Evolutionary conservation across 1,140 invertebrate species (phyloP).

Genomic region (Calephelis nemesis): DNA sequence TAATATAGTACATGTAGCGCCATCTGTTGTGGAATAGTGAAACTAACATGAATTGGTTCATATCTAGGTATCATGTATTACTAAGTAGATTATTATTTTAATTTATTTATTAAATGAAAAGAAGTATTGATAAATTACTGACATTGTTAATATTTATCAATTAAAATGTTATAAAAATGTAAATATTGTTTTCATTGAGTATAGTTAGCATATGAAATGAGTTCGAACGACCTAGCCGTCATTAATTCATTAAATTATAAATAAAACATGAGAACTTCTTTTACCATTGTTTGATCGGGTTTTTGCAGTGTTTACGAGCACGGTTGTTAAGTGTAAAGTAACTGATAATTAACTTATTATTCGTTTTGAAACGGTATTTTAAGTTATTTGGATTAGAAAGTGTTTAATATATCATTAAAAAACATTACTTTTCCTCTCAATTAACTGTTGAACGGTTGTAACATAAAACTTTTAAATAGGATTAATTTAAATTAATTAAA

Average conservation of each 20-base stretch:
- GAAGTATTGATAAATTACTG: not conserved
- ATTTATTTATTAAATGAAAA: not conserved
- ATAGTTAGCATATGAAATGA: conserved; percentile 50
- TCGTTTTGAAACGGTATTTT: not conserved
- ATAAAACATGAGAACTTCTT: conserved; percentile 66
- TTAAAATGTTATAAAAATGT: conserved; percentile 29
- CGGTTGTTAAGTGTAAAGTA: conserved; percentile 10
- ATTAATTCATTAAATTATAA: conserved; percentile 64
- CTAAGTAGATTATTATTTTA: not conserved
- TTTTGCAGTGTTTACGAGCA: conserved; percentile 44
- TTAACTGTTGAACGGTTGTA: not conserved
- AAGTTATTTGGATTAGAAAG: conserved; percentile 8
- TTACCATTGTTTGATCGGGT: conserved; percentile 59
- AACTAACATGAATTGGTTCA: conserved; percentile 40
- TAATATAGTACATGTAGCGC: conserved; percentile 36
- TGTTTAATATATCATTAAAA: conserved; percentile 4
- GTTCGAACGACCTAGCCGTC: conserved; percentile 68
- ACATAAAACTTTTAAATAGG: not conserved
- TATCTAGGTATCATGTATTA: conserved; percentile 18
- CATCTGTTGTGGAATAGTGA: conserved; percentile 62
- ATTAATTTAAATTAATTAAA: conserved; percentile 5
- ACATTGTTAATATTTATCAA: not conserved
- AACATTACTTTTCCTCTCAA: conserved; percentile 1
- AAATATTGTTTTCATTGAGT: conserved; percentile 20
- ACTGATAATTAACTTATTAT: conserved; percentile 12